phyloP scores from a whole-genome alignment of 2,888 invertebrate species.

The Mesorhabditis belari region DNA sequence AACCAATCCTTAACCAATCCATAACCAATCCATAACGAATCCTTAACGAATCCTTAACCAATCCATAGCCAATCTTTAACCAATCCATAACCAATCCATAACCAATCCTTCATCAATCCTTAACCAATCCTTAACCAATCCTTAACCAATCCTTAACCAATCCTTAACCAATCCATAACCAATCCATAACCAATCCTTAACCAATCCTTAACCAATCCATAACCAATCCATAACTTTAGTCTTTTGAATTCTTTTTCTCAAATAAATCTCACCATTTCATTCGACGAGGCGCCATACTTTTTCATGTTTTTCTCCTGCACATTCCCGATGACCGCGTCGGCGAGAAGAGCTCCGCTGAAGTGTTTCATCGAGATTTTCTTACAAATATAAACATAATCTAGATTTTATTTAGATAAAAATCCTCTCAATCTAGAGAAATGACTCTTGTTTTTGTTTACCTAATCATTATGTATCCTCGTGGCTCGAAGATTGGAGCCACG shows the following conservation, averaged over 20 bases:
- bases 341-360: slow-evolving; percentile 74
- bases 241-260: not conserved
- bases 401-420: too few relatives aligned
- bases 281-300: slow-evolving; percentile 72
- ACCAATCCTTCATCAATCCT: slow-evolving; percentile 9
- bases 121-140: slow-evolving; percentile 57
- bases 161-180: not conserved
- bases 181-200: too few relatives aligned
- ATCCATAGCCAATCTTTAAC: not conserved
- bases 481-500: slow-evolving; percentile 63
- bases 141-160: slow-evolving; percentile 31
- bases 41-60: not conserved
- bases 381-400: too few relatives aligned
- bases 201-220: slow-evolving; percentile 57
- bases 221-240: not conserved
- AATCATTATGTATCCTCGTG: slow-evolving; percentile 58
- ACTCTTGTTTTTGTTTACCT: not conserved
- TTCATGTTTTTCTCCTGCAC: slow-evolving; percentile 93
- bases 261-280: slow-evolving; percentile 67
- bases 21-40: too few relatives aligned
- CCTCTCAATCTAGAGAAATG: not conserved
- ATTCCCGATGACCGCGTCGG: slow-evolving; percentile 92
- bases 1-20: not conserved
- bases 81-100: too few relatives aligned
- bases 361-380: too few relatives aligned